Evolutionary conservation across 1,140 invertebrate genomes (phyloP).

Genomic region (Camponotus vicinus): DNA sequence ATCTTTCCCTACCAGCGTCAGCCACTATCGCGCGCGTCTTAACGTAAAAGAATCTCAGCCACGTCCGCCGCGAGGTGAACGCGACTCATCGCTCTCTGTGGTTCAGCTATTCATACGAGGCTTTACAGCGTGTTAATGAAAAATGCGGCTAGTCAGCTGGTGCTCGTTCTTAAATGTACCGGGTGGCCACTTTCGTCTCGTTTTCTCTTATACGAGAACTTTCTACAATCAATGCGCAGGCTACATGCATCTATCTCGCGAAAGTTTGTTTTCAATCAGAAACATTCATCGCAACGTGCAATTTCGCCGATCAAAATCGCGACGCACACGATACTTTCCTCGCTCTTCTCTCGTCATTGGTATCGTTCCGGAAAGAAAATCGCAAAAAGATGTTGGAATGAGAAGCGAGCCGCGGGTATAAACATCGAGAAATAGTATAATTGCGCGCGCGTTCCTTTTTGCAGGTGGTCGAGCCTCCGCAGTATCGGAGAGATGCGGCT

Average conservation of each 20-base stretch:
- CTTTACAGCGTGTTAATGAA: constrained; percentile 84
- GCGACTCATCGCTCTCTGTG: constrained; percentile 71
- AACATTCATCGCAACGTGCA: constrained; percentile 41
- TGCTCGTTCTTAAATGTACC: constrained; percentile 74
- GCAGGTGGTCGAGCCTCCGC: background rate
- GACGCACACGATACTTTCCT: constrained; percentile 7
- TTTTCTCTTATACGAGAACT: constrained; percentile 54
- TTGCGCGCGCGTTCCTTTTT: constrained; percentile 65
- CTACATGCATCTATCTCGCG: constrained; percentile 48
- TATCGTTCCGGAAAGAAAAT: constrained; percentile 39
- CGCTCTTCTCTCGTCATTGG: background rate
- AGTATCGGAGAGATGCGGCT: background rate
- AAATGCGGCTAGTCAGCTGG: constrained; percentile 81
- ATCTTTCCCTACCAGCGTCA: constrained; percentile 55
- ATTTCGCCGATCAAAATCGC: constrained; percentile 49
- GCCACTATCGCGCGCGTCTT: constrained; percentile 49
- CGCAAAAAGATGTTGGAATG: constrained; percentile 57
- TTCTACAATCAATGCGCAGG: background rate
- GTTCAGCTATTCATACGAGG: constrained; percentile 82
- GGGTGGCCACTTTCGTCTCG: constrained; percentile 63
- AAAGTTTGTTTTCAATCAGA: constrained; percentile 65
- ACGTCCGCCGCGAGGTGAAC: constrained; percentile 63
- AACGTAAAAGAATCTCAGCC: constrained; percentile 73
- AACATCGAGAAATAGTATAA: constrained; percentile 65
- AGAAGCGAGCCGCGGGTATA: background rate